Evolutionary conservation across 2,113 vertebrate genomes (phyloP).

Genomic region (Chionomys nivalis): DNA sequence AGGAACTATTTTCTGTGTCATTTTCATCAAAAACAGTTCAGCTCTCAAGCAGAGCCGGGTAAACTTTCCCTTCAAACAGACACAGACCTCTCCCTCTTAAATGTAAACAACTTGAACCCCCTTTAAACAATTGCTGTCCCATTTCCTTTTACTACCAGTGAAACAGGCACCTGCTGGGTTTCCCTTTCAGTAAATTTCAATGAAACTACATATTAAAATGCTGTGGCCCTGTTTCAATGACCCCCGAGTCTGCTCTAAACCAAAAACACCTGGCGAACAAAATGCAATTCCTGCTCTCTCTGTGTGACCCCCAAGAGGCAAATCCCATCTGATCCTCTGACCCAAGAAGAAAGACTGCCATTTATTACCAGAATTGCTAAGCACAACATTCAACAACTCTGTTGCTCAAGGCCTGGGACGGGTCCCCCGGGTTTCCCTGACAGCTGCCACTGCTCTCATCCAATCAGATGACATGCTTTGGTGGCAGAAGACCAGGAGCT

Average conservation of each 20-base stretch:
- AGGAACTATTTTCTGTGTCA: slow-evolving; percentile 72
- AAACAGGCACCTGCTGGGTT: slow-evolving; percentile 73
- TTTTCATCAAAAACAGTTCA: slow-evolving; percentile 68
- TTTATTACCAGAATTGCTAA: slow-evolving; percentile 22
- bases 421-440: not conserved
- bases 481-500: not conserved
- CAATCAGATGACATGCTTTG: not conserved
- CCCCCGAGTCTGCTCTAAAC: slow-evolving; percentile 62
- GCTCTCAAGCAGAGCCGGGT: slow-evolving; percentile 25
- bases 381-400: not conserved
- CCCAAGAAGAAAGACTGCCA: slow-evolving; percentile 47
- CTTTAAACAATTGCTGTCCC: slow-evolving; percentile 70
- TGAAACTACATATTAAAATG: slow-evolving; percentile 72
- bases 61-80: slow-evolving; percentile 64
- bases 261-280: slow-evolving; percentile 66
- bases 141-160: slow-evolving; percentile 75
- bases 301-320: not conserved
- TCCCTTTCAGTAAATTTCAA: slow-evolving; percentile 71
- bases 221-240: slow-evolving; percentile 57
- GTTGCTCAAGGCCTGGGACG: not conserved
- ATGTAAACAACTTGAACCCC: slow-evolving; percentile 72
- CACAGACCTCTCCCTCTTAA: slow-evolving; percentile 38
- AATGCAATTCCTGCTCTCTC: slow-evolving; percentile 26
- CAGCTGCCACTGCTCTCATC: not conserved
- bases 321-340: not conserved